Evolutionary conservation across 2,113 vertebrate genomes (phyloP), one percentile per base, ranked within the genome.

Genomic region (Silurus meridionalis): DNA sequence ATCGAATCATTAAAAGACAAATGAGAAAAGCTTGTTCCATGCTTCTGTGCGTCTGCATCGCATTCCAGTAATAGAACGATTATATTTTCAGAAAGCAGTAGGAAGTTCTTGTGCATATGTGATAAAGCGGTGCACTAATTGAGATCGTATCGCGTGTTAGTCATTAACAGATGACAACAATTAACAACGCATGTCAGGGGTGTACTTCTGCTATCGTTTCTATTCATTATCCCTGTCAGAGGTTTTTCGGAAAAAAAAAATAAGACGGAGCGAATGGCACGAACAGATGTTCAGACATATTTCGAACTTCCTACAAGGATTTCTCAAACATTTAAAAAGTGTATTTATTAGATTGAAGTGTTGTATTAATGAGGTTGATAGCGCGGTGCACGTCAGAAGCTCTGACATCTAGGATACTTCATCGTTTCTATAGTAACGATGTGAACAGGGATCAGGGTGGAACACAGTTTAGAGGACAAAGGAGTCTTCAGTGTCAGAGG

Each of bases 111-210:
- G 78, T 61, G 78, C 78, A 61, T 37, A 61, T 48, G 78, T 13
- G 78, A 46, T 23, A 46, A 61, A 80, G 57, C 78, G 46, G 78
- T 4, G 57, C 4, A 6, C 57, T 80, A 80, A 80, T 80, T 80
- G 78, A 80, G 78, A 80, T 80, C 57, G 28, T 80, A 61, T 61
- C 28, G 53, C 11, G 28, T 21, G 57, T 61, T 80, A 80, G 78
- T 80, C 78, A 48, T 61, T 80, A 80, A 80, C 78, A 80, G 78
- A 80, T 80, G 78, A 80, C 78, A 23, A 80, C 58, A 61, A 80
- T 80, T 80, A 80, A 60, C 78, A 61, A 13, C 1, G 78, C 57
- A 23, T 80, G 57, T 80, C 78, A 48, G 57, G 78, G 78, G 57
- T 61, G 57, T 46, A 61, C 78, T 61, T 80, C 60, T 37, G 57